Base-by-base conservation (phyloP, 1,140 invertebrate genomes). In the Artemia franciscana region DNA sequence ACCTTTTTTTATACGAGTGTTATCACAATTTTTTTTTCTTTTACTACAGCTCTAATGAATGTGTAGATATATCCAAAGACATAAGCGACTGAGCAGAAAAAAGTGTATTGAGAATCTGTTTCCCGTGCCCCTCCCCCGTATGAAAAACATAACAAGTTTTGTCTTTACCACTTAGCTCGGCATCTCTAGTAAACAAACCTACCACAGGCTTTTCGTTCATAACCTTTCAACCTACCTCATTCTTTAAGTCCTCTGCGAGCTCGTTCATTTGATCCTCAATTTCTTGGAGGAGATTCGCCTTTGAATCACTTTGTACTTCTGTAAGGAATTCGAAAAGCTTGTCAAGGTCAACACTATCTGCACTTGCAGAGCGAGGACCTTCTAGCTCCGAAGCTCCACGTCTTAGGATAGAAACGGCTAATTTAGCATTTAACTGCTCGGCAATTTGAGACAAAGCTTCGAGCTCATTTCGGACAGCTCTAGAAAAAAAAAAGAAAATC, bases 261-360 rank as follows among this genome's bases (percentile, higher is more conserved):
- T 85, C 78, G 67, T 86, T 81, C 84, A 91, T 89, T 68, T 83
- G 81, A 67, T 84, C 80, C 4, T 84, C 85, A 58, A 90, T 88
- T 71, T 88, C 85, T n/a, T 87, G 84, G 15, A 89, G 84, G 5
- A 86, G 81, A 62, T 81, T 78, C 65, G 79, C 65, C 51, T 64
- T 65, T 9, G 30, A 65, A 26, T 59, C 63, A 30, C 60, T 64
- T 21, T 87, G 84, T 15, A 88, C 82, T 64, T 91, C 87, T 0
- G 86, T 86, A 5, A 95, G 75, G 71, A 95, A 95, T 58, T 87
- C 87, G 73, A 94, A 95, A 67, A 95, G 77, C 74, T 91, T 90
- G 71, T 95, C 91, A 59, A 95, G 76, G 71, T 93, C 89, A 0
- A 93, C 84, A 0, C 86, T 85, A 62, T 86, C 80, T 18, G 74